Conservation (phyloP, 37 sponge, comb jelly and placozoan genomes). For the Beroe ovata region DNA sequence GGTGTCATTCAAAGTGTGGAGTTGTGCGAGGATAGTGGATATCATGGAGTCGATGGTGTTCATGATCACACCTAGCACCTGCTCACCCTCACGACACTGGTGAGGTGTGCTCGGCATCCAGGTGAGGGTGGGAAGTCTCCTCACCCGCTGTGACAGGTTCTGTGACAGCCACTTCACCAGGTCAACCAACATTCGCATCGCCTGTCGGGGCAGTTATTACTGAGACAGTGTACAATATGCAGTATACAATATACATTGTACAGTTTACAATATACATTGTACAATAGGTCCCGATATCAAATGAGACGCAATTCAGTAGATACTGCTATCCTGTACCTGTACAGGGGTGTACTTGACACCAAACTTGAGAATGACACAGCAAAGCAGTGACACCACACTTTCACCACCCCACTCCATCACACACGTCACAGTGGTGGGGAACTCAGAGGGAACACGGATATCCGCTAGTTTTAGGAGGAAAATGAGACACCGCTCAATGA, state of each 20-base stretch:
- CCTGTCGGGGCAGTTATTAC: too few relatives aligned
- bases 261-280: too few relatives aligned
- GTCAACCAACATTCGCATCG: constrained; percentile 17
- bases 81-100: constrained; percentile 1
- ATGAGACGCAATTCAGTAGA: too few relatives aligned
- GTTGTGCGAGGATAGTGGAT: background rate
- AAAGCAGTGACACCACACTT: constrained; percentile 6
- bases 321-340: too few relatives aligned
- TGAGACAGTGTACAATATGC: too few relatives aligned
- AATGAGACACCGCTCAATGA: constrained; percentile 33
- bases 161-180: constrained; percentile 9
- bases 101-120: background rate
- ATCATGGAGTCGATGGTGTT: background rate
- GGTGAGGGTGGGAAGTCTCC: background rate
- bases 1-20: background rate
- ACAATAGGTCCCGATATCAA: too few relatives aligned
- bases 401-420: constrained; percentile 31
- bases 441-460: constrained; percentile 2
- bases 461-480: constrained; percentile 29
- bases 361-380: background rate
- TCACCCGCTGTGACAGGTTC: constrained; percentile 26
- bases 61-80: background rate
- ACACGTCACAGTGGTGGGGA: background rate
- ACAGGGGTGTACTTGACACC: background rate
- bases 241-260: too few relatives aligned